These are phyloP conservation scores for Sebastes nivosus DNA, from an alignment of 2,797 vertebrate genomes.

Conservation along the genomic window DNA sequence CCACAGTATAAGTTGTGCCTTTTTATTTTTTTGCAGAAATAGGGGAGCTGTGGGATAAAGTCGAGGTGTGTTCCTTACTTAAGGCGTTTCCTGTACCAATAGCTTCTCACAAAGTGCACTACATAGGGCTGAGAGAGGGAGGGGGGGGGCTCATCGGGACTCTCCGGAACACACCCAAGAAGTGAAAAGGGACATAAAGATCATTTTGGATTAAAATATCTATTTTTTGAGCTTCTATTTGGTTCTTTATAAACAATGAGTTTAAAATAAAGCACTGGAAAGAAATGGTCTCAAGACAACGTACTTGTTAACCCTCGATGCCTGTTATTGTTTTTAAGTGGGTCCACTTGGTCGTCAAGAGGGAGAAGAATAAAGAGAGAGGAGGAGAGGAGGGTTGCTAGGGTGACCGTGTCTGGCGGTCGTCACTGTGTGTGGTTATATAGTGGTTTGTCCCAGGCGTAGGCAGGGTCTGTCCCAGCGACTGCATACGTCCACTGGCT, in stretches of 20 bases:
- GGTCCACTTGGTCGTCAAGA: conserved; percentile 39
- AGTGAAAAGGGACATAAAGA: conserved; percentile 34
- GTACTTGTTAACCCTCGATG: conserved; percentile 45
- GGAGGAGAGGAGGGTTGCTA: conserved; percentile 40
- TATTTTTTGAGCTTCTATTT: conserved; percentile 64
- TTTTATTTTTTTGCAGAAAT: conserved; percentile 61
- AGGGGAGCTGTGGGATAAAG: conserved; percentile 45
- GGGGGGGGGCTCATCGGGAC: not conserved
- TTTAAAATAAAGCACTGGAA: conserved; percentile 66
- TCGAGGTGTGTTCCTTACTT: conserved; percentile 75
- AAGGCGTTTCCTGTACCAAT: conserved; percentile 84
- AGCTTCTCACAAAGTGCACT: conserved; percentile 83
- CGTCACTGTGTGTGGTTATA: conserved; percentile 52
- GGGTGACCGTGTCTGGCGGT: conserved; percentile 45
- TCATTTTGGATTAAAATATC: conserved; percentile 62
- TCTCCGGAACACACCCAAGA: conserved; percentile 66
- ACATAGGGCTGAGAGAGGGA: conserved; percentile 20
- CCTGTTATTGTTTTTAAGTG: conserved; percentile 29
- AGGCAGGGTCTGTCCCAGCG: conserved; percentile 41
- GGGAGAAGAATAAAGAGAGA: conserved; percentile 27
- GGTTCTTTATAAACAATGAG: conserved; percentile 64
- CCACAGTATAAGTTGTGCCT: conserved; percentile 80
- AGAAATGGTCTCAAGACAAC: conserved; percentile 56
- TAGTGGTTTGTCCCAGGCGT: conserved; percentile 78
- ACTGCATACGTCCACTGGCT: conserved; percentile 41